Percentiles rank a stretch among this genome's conserved stretches.
Evolutionary conservation across 1,140 invertebrate species (phyloP).

Genomic region (Drosophila nikananu): DNA sequence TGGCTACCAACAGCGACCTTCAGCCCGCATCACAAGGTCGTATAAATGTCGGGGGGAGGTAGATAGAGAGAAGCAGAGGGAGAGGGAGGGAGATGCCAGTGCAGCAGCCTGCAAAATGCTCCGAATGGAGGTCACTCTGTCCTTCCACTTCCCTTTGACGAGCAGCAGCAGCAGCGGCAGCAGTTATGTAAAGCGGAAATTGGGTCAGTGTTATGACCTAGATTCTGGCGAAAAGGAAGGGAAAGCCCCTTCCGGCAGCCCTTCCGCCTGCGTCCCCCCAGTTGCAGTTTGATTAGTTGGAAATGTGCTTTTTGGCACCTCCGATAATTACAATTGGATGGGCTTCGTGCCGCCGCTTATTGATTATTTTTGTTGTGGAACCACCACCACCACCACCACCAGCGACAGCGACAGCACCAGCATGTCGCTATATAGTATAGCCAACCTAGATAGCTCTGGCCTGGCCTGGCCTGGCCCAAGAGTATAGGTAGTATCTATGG

Average conservation of each 20-base stretch:
- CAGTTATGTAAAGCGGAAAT: slow-evolving; percentile 54
- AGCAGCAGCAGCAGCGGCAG: slow-evolving; percentile 6
- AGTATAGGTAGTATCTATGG: slow-evolving; percentile 27
- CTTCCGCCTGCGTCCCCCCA: not conserved
- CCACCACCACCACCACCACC: slow-evolving; percentile 1
- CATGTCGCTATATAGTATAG: slow-evolving; percentile 35
- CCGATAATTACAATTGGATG: slow-evolving; percentile 58
- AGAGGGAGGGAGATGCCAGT: slow-evolving; percentile 15
- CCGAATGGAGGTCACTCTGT: slow-evolving; percentile 45
- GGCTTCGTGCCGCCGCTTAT: slow-evolving; percentile 48
- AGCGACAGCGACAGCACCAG: not conserved
- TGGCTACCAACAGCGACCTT: slow-evolving; percentile 54
- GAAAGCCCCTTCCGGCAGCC: not conserved
- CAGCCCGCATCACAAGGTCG: slow-evolving; percentile 68
- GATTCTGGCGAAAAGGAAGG: slow-evolving; percentile 21
- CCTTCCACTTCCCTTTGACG: slow-evolving; percentile 4
- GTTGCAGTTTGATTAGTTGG: slow-evolving; percentile 49
- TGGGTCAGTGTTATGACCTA: slow-evolving; percentile 82
- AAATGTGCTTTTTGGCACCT: slow-evolving; percentile 50
- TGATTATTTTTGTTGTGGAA: slow-evolving; percentile 39
- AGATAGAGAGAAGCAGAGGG: not conserved
- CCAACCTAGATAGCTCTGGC: slow-evolving; percentile 59
- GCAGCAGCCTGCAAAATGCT: slow-evolving; percentile 50
- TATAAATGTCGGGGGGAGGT: not conserved
- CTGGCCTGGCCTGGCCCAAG: slow-evolving; percentile 35